These are phyloP conservation scores for Siphamia tubifer DNA, from an alignment of 2,113 vertebrate species.

Conservation along the genomic window DNA sequence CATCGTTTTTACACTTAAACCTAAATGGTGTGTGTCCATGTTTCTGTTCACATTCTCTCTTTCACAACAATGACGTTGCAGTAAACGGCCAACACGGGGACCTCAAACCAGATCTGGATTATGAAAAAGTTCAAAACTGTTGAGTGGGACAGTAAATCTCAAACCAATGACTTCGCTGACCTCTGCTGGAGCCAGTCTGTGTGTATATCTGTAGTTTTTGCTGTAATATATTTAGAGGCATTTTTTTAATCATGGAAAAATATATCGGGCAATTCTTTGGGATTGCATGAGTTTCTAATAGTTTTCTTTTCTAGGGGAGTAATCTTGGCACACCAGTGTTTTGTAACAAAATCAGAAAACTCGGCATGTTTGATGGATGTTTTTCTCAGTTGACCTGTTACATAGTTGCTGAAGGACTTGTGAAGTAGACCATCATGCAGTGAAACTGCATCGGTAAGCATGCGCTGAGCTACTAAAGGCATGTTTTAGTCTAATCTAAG, in stretches of 20 bases:
- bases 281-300: conserved; percentile 79
- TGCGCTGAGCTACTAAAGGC: conserved; percentile 15
- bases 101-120: conserved; percentile 4
- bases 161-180: conserved; percentile 55
- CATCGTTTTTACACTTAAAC: neutral
- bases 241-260: conserved; percentile 76
- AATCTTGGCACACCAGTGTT: conserved; percentile 61
- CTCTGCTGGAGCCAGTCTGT: conserved; percentile 69
- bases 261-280: conserved; percentile 78
- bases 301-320: conserved; percentile 69
- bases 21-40: neutral
- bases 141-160: neutral
- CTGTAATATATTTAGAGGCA: conserved; percentile 81
- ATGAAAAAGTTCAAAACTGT: neutral
- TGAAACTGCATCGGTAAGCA: conserved; percentile 34
- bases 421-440: conserved; percentile 15
- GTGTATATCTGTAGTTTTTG: conserved; percentile 81
- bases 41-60: neutral
- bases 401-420: conserved; percentile 18
- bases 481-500: conserved; percentile 7
- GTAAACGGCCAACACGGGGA: neutral
- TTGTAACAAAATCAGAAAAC: conserved; percentile 57
- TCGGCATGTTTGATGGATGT: conserved; percentile 61
- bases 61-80: neutral
- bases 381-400: conserved; percentile 6